A percentile compares a stretch with the other conserved stretches of the same genome.
These are phyloP conservation scores for Lordiphosa andalusiaca DNA, from an alignment of 2,888 invertebrate genomes.

Conservation along the genomic window DNA sequence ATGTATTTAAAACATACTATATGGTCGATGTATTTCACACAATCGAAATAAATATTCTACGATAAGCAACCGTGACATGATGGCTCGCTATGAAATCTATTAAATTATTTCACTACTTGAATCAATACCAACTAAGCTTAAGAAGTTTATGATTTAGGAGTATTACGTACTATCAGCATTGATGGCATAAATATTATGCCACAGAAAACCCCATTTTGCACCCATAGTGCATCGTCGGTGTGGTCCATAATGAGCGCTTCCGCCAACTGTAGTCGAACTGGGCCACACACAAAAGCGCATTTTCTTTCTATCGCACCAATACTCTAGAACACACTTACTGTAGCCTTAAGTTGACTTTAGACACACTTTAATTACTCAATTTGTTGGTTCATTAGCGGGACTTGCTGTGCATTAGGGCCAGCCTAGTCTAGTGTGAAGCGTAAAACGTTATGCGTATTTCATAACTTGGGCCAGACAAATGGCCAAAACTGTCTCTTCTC, in stretches of 20 bases:
- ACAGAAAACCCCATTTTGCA: no score
- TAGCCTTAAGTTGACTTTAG: constrained; percentile 11
- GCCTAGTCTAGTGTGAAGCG: constrained; percentile 22
- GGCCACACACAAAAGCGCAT: constrained; percentile 49
- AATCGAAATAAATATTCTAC: no score
- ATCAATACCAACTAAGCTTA: no score
- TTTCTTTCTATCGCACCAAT: constrained; percentile 30
- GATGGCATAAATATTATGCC: no score
- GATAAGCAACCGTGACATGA: no score
- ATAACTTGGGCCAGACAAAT: constrained; percentile 29
- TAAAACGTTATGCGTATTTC: constrained; percentile 26
- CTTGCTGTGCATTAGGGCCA: constrained; percentile 15
- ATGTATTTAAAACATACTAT: no score
- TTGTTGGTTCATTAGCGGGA: constrained; percentile 39
- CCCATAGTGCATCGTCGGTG: constrained; percentile 38
- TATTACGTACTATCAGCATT: no score
- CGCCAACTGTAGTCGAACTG: constrained; percentile 35
- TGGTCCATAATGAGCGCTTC: constrained; percentile 37
- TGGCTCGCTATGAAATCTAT: no score
- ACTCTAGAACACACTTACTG: not conserved
- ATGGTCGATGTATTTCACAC: no score
- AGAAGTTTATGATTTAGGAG: no score
- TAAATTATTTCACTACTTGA: no score
- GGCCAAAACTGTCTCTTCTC: constrained; percentile 27
- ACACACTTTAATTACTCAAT: constrained; percentile 34